phyloP scores from a whole-genome alignment of 2,797 vertebrate species.

The Girardinus metallicus region DNA sequence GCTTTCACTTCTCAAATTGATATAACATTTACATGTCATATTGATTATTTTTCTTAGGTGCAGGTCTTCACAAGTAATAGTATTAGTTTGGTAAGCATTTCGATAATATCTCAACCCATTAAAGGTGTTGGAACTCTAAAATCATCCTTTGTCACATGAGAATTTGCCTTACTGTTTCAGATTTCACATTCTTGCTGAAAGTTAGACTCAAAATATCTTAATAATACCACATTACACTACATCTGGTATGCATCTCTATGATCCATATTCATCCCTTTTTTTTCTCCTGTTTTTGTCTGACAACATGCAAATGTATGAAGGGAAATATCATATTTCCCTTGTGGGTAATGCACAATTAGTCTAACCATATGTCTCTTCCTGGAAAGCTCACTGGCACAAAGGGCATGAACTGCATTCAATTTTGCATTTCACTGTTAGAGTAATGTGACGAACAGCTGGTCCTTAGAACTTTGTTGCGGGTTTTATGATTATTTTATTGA shows the following conservation, averaged over 20 bases:
- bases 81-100: background rate
- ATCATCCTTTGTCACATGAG: background rate
- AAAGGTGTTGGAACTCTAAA: background rate
- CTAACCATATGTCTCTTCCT: slow-evolving; percentile 36
- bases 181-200: background rate
- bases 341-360: slow-evolving; percentile 29
- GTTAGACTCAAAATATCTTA: background rate
- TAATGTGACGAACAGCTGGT: slow-evolving; percentile 48
- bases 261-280: slow-evolving; percentile 20
- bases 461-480: background rate
- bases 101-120: background rate
- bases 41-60: background rate
- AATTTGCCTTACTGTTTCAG: background rate
- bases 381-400: slow-evolving; percentile 21
- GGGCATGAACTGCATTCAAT: slow-evolving; percentile 22
- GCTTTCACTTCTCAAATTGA: background rate
- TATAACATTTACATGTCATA: background rate
- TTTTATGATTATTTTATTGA: slow-evolving; percentile 16
- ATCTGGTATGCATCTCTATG: background rate
- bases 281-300: slow-evolving; percentile 9
- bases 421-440: slow-evolving; percentile 34
- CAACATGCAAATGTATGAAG: slow-evolving; percentile 32
- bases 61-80: background rate
- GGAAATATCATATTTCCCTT: slow-evolving; percentile 17
- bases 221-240: background rate